Evolutionary conservation across 2,888 invertebrate genomes (phyloP).

Genomic region (Machimus atricapillus): DNA sequence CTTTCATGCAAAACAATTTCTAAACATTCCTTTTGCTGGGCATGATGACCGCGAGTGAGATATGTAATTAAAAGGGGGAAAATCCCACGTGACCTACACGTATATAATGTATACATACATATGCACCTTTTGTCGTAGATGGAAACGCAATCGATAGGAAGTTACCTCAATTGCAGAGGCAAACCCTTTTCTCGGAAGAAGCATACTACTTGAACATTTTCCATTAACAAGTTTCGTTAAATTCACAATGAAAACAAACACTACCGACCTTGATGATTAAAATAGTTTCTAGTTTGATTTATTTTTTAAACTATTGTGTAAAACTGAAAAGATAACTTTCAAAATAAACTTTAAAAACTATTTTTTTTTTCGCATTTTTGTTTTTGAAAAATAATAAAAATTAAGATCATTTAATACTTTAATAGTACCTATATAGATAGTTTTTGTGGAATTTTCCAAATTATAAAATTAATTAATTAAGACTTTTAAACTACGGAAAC

Average conservation of each 20-base stretch:
- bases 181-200: background rate
- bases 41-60: background rate
- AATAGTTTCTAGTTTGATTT: too few species aligned
- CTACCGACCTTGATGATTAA: background rate
- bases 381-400: too few species aligned
- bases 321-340: too few species aligned
- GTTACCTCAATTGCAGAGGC: background rate
- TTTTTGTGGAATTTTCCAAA: too few species aligned
- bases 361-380: too few species aligned
- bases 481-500: too few species aligned
- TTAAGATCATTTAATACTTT: too few species aligned
- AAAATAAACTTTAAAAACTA: too few species aligned
- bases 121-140: background rate
- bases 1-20: conserved; percentile 16
- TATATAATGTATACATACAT: too few species aligned
- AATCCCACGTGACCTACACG: background rate
- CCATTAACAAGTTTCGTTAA: background rate
- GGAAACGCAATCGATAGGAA: background rate
- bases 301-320: too few species aligned
- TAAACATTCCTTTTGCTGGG: background rate
- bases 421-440: too few species aligned
- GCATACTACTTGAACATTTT: background rate
- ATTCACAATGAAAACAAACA: background rate
- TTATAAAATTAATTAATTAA: too few species aligned
- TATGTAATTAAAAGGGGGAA: background rate